Conservation (phyloP, 1,140 invertebrate species). For the Drosophila sp. region DNA sequence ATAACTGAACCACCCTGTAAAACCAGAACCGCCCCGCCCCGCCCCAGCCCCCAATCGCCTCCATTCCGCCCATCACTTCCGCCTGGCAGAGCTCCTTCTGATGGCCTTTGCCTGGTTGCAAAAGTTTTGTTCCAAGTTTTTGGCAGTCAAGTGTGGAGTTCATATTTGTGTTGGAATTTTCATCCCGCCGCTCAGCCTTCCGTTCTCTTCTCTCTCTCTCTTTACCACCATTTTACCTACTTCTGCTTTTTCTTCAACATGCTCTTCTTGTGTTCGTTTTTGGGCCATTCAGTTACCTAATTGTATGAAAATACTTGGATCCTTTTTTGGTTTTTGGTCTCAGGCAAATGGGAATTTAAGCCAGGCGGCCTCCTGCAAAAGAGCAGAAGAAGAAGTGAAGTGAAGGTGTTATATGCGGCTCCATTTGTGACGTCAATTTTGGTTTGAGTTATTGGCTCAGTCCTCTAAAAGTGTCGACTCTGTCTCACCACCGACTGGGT, state of each 20-base stretch:
- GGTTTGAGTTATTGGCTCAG: conserved; percentile 43
- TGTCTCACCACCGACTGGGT: not conserved
- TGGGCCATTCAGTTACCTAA: conserved; percentile 53
- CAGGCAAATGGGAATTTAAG: conserved; percentile 65
- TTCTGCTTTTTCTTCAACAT: not conserved
- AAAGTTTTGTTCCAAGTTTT: conserved; percentile 54
- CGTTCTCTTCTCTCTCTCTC: no score
- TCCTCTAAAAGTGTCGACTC: conserved; percentile 30
- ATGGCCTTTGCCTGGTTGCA: conserved; percentile 30
- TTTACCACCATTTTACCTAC: not conserved
- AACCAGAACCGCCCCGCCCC: conserved; percentile 1
- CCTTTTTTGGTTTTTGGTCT: conserved; percentile 37
- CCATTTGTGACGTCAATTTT: conserved; percentile 4
- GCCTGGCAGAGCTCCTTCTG: not conserved
- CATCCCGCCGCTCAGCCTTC: not conserved
- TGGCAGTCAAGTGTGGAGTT: conserved; percentile 59
- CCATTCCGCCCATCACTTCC: not conserved
- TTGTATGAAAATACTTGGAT: conserved; percentile 76
- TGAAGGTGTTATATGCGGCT: conserved; percentile 10
- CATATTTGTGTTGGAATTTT: conserved; percentile 50
- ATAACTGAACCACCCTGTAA: conserved; percentile 38
- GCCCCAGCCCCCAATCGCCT: not conserved
- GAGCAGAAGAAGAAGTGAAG: conserved; percentile 14
- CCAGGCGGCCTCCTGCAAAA: conserved; percentile 3
- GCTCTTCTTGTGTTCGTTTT: not conserved